These are phyloP conservation scores for Syngnathus rostellatus DNA, from an alignment of 2,797 vertebrate species.

Conservation along the genomic window DNA sequence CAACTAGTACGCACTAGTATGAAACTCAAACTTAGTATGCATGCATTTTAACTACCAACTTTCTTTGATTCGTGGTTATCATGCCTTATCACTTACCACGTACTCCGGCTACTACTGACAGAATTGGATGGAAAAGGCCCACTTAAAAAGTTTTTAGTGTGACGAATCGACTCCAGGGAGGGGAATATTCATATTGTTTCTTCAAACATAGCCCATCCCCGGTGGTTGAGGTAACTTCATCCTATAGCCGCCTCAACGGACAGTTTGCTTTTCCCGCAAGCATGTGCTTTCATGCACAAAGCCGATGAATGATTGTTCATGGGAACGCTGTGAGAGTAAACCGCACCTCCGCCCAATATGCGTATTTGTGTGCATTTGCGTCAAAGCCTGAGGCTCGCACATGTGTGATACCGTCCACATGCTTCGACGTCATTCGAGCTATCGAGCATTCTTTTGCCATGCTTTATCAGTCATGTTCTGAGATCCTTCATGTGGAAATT, in stretches of 20 bases:
- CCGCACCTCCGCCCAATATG: constrained; percentile 25
- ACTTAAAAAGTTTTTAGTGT: no score
- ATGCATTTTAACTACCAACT: not conserved
- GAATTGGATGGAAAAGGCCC: no score
- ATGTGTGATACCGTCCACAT: not conserved
- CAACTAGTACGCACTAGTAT: not conserved
- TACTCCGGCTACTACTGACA: no score
- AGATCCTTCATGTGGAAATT: constrained; percentile 53
- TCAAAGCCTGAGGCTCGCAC: not conserved
- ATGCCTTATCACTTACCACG: no score
- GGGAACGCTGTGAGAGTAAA: constrained; percentile 32
- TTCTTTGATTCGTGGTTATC: no score
- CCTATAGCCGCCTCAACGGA: constrained; percentile 12
- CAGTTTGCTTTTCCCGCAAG: constrained; percentile 21
- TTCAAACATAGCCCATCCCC: constrained; percentile 15
- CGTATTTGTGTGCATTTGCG: constrained; percentile 3
- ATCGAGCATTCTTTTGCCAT: not conserved
- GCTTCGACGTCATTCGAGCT: not conserved
- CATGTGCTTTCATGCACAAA: constrained; percentile 53
- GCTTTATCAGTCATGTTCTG: constrained; percentile 5
- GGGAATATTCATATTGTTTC: constrained; percentile 2
- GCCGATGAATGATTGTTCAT: constrained; percentile 55
- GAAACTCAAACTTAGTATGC: not conserved
- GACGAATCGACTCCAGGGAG: not conserved
- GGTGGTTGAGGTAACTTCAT: constrained; percentile 29